Percentiles rank a stretch among this genome's conserved stretches.
phyloP scores from a whole-genome alignment of 2,888 invertebrate species.

The Portevinia maculata region DNA sequence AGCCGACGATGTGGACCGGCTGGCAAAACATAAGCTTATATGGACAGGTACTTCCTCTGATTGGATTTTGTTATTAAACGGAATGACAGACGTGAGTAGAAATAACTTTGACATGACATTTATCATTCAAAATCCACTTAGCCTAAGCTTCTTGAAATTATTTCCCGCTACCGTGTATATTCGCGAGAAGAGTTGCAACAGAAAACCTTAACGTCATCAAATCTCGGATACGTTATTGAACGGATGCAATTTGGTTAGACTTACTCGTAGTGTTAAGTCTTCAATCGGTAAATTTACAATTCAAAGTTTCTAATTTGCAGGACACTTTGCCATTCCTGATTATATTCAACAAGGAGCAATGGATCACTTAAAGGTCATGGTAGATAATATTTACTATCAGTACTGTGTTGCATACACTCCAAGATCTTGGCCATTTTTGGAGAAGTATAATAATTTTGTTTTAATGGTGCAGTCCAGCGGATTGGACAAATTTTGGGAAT shows the following conservation, averaged over 20 bases:
- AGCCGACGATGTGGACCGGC: conserved; percentile 86
- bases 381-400: conserved; percentile 87
- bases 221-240: conserved; percentile 86
- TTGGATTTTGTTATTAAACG: conserved; percentile 86
- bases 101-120: not conserved
- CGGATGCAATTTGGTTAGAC: conserved; percentile 85
- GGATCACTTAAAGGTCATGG: conserved; percentile 85
- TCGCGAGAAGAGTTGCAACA: conserved; percentile 76
- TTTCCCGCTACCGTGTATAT: conserved; percentile 74
- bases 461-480: conserved; percentile 86
- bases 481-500: conserved; percentile 86
- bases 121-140: conserved; percentile 40
- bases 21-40: conserved; percentile 84
- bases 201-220: conserved; percentile 82
- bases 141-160: conserved; percentile 74
- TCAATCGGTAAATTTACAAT: no score
- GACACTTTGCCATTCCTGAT: conserved; percentile 86
- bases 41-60: conserved; percentile 88
- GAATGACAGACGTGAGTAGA: conserved; percentile 83
- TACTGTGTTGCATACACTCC: conserved; percentile 85
- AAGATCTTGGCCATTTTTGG: conserved; percentile 86
- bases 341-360: conserved; percentile 86
- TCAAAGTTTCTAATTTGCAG: no score
- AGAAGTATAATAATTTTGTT: conserved; percentile 84
- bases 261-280: no score